Evolutionary conservation across 1,140 invertebrate species (phyloP).

Genomic region (Triops cancriformis): DNA sequence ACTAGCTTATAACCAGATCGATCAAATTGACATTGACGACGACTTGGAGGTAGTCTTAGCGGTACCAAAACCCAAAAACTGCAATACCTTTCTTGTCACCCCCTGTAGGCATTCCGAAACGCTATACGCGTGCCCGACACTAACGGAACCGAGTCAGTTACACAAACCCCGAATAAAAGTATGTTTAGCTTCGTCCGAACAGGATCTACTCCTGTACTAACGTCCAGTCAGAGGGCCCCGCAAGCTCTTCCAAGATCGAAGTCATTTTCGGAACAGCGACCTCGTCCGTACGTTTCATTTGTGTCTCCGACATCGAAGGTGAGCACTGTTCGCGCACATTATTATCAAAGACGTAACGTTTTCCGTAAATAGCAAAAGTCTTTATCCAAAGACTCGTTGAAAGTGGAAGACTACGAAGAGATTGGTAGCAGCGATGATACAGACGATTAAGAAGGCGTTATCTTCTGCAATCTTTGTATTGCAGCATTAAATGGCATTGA

Average conservation of each 20-base stretch:
- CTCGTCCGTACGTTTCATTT: neutral
- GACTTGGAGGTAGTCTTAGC: conserved; percentile 16
- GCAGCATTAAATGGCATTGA: neutral
- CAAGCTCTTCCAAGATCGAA: neutral
- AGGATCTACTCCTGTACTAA: neutral
- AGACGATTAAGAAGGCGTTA: conserved; percentile 16
- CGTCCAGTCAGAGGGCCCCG: neutral
- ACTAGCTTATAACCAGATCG: conserved; percentile 2
- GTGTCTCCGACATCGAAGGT: neutral
- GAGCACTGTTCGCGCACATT: neutral
- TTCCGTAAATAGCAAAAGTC: neutral
- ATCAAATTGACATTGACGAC: conserved; percentile 20
- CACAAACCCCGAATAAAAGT: neutral
- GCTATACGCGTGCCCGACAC: neutral
- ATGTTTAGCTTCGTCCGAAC: neutral
- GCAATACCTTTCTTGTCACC: neutral
- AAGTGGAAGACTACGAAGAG: conserved; percentile 27
- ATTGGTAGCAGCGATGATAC: neutral
- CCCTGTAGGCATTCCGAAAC: conserved; percentile 23
- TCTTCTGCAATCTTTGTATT: neutral
- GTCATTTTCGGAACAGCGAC: neutral
- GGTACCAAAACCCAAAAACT: neutral
- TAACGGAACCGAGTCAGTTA: neutral
- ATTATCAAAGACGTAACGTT: neutral
- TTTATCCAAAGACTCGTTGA: conserved; percentile 23